Conservation (phyloP, 2,888 invertebrate species). For the Coenonympha glycerion region DNA sequence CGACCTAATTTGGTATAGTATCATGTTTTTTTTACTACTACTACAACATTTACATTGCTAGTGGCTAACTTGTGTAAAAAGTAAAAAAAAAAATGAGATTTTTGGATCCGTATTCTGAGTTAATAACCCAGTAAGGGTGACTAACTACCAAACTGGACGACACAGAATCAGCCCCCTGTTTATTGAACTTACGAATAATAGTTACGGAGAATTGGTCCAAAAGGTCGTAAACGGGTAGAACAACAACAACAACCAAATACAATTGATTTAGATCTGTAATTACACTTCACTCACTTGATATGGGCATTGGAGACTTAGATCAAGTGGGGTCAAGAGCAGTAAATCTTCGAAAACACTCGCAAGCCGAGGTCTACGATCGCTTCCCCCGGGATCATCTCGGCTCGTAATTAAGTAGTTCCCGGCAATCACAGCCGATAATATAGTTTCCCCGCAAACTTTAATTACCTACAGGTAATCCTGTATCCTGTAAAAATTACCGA, state of each 20-base stretch:
- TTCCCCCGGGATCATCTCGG: conserved; percentile 40
- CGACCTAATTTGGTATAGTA: no score
- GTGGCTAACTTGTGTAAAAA: no score
- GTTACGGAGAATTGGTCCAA: background rate
- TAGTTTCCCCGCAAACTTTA: conserved; percentile 52
- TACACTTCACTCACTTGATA: conserved; percentile 41
- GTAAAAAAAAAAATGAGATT: no score
- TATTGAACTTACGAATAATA: background rate
- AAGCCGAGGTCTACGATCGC: conserved; percentile 37
- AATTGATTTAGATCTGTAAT: conserved; percentile 36
- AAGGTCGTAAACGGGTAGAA: background rate
- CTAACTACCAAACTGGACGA: no score
- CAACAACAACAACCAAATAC: conserved; percentile 13
- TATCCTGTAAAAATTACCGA: conserved; percentile 13
- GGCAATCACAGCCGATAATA: conserved; percentile 57
- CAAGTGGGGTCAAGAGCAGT: conserved; percentile 59
- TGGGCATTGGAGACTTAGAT: conserved; percentile 32
- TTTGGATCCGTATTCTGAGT: no score
- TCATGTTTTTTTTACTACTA: no score
- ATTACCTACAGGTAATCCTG: conserved; percentile 39
- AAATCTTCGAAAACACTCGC: conserved; percentile 49
- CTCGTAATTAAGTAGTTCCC: conserved; percentile 59
- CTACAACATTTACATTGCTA: no score
- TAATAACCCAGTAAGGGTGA: no score
- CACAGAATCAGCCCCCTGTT: no score